A percentile compares a stretch with the other conserved stretches of the same genome.
phyloP scores from a whole-genome alignment of 2,888 invertebrate species.

The Andrena praecox region DNA sequence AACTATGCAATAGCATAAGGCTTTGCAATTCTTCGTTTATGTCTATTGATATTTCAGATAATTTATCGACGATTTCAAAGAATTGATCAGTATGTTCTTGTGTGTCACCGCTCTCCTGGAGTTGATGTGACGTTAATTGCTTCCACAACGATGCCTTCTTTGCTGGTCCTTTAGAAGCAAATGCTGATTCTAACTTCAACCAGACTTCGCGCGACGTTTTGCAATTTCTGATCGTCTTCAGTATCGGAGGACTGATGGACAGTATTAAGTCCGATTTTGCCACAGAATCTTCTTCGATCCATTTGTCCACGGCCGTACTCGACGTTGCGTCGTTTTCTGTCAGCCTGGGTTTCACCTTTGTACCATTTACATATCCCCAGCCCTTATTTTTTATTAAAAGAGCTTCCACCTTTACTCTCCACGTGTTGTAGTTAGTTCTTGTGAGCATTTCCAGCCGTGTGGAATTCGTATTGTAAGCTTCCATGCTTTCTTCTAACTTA shows the following conservation, averaged over 20 bases:
- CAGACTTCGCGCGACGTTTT: constrained; percentile 12
- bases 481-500: background rate
- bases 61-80: background rate
- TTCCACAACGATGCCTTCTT: background rate
- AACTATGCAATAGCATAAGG: constrained; percentile 12
- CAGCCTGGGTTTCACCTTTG: background rate
- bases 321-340: background rate
- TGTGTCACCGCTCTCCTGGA: constrained; percentile 6
- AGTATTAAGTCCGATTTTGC: constrained; percentile 19
- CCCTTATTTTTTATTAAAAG: constrained; percentile 17
- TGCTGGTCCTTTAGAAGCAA: constrained; percentile 3
- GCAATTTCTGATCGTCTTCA: constrained; percentile 2
- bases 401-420: constrained; percentile 20
- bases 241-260: background rate
- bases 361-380: constrained; percentile 7
- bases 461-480: background rate
- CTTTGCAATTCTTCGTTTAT: constrained; percentile 1
- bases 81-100: background rate
- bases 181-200: constrained; percentile 7
- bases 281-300: background rate
- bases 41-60: background rate
- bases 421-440: constrained; percentile 23
- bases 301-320: background rate
- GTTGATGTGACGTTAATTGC: background rate
- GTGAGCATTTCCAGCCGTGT: background rate